These are phyloP conservation scores for Sparus aurata DNA, from an alignment of 2,797 vertebrate species.

Conservation along the genomic window DNA sequence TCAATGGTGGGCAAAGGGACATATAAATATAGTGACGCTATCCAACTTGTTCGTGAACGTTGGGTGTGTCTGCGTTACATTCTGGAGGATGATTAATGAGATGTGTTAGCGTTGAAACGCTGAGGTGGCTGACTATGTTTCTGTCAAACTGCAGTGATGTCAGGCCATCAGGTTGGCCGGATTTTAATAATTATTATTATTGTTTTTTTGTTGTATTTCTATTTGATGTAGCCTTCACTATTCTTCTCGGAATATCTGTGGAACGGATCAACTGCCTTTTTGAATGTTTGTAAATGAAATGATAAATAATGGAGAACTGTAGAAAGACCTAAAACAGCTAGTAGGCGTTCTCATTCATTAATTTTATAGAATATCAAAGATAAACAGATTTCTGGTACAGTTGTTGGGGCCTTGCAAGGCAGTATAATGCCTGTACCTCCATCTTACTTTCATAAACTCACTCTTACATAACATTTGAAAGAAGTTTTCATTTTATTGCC, in stretches of 20 bases:
- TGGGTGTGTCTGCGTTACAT: constrained; percentile 40
- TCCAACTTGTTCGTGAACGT: constrained; percentile 51
- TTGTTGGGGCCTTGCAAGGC: neutral
- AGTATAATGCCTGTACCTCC: neutral
- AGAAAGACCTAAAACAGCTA: neutral
- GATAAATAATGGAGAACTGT: neutral
- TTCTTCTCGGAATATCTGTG: too few species aligned
- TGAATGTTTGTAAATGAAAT: too few species aligned
- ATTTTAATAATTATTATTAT: neutral
- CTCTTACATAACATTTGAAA: neutral
- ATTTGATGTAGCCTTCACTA: too few species aligned
- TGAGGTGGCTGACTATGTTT: neutral
- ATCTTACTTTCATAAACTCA: neutral
- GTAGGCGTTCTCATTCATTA: neutral
- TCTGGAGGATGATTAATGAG: constrained; percentile 29
- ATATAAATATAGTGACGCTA: constrained; percentile 39
- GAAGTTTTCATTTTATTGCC: neutral
- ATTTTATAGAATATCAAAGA: neutral
- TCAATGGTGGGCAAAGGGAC: constrained; percentile 22
- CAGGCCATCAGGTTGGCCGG: neutral
- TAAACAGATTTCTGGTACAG: neutral
- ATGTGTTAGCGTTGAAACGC: neutral
- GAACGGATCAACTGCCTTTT: too few species aligned
- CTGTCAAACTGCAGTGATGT: constrained; percentile 12
- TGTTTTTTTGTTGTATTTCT: too few species aligned